Evolutionary conservation across 1,140 invertebrate species (phyloP), one percentile per base, ranked within the genome.

Genomic region (Nixonia krombeini): DNA sequence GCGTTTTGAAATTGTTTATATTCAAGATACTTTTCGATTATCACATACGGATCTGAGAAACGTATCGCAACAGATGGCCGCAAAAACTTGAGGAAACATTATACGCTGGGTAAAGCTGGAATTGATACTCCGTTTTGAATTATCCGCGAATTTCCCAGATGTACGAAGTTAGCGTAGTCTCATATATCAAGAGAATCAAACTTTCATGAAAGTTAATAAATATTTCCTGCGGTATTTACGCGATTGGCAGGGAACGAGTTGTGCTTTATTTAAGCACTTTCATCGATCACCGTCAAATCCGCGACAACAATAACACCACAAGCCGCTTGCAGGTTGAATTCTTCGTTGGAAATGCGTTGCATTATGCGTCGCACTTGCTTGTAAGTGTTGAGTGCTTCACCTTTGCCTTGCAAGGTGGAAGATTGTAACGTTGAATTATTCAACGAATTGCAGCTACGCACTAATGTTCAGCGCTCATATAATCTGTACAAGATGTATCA

Each of bases 351-450:
- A 29, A 62, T 63, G 47, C 37, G 40, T 44, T 58, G 50, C 62
- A 70, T 74, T 72, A 70, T 72, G 50, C 51, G 61, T 70, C 65
- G 56, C 66, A 70, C 52, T 63, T 56, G 67, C 53, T 50, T 58
- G 47, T 64, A 73, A 75, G 71, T 57, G 49, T 56, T 42, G 59
- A 44, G 45, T 56, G 50, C 46, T 47, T 47, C 67, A 56, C 46
- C 41, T 44, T 68, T 31, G 50, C 44, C 31, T 29, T 63, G 62
- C 61, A 47, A 52, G 6, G 35, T 16, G 35, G 53, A 73, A 58
- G 66, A 72, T 75, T 75, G 50, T 41, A 56, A 50, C 23, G 45
- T 69, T 83, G 76, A 83, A 83, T 83, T 77, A 83, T 81, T 66
- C 76, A 82, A 69, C 53, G 35, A 55, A 15, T n/a, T 56, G 45